Evolutionary conservation across 2,113 vertebrate genomes (phyloP), one percentile per base, ranked within the genome.

Genomic region (Microtus montanus): DNA sequence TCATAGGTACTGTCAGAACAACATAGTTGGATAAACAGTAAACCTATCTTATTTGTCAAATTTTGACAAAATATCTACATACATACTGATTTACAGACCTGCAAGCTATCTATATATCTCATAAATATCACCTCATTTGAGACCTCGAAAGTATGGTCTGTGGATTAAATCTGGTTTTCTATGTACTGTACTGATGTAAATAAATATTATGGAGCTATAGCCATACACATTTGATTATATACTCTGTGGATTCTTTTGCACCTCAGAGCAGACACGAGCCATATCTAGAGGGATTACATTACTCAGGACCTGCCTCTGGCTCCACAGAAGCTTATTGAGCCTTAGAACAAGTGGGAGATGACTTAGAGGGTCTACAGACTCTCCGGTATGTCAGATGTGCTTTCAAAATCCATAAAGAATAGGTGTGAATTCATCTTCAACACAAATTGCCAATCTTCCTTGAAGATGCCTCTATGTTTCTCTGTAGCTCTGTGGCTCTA

Each of bases 11-110:
- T 80, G 44, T 86, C 79, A 93, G 93, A 73, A 78, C 70, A 93
- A 93, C 89, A 93, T 61, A 49, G n/a, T 26, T 64, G 90, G 61
- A 80, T 30, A 89, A 74, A 3, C 77, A 71, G 33, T 82, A 64
- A 83, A 13, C 22, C 30, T 66, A 22, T 54, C 73, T 68, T 92
- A 61, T 0, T 9, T 92, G 92, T 83, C 75, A 90, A 52, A 90
- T 47, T 22, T 49, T 64, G 7, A 47, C 70, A 28, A 64, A 86
- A 85, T 84, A 41, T 73, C 35, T 74, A 19, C 24, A 49, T 41
- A 75, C 61, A 28, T 49, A 38, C 13, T 47, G 2, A n/a, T 20
- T 91, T 24, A 24, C 17, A 74, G 54, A 64, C 14, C 13, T 30
- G 49, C 49, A 82, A 30, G n/a, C 22, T 83, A 11, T 30, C 28